Evolutionary conservation across 2,113 vertebrate genomes (phyloP), one percentile per base, ranked within the genome.

Genomic region (Pituophis catenifer): DNA sequence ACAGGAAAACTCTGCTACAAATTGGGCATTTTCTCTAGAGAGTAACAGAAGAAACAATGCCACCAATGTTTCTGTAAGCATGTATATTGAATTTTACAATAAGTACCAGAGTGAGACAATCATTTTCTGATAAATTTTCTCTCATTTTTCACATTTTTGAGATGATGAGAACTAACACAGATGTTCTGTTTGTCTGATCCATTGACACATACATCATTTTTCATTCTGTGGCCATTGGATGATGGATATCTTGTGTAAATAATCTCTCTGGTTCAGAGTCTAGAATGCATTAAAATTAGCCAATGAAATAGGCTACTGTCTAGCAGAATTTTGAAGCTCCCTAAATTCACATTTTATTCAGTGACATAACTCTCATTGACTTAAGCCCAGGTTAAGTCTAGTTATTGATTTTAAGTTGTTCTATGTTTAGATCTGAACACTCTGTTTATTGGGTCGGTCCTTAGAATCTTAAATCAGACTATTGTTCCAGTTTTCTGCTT

Each of bases 1-100:
- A 95, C 97, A 97, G 96, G 95, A 97, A 96, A 97, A 94, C 95
- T 95, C 94, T 95, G 95, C 94, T 95, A 95, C 96, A 97, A 97
- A 97, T 97, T 95, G 96, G 96, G 96, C 97, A 96, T 97, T 97
- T 97, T 95, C 94, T 97, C 95, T 96, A 94, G 90, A 93, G 94
- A 95, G 93, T 90, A 94, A 94, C 95, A 95, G 95, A 97, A 94
- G 15, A 94, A 97, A 92, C 96, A 97, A 95, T 95, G 95, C 23
- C 92, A 91, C 92, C 93, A 93, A 24, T 91, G 58, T 94, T 95
- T 90, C 93, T 95, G 52, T 93, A 75, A 95, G 91, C 81, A 95
- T 93, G 75, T 94, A 93, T 95, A 94, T 95, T 89, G 93, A 96
- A 93, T 92, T 89, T 95, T 95, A 95, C 94, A 95, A 95, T 88